A percentile compares a stretch with the other conserved stretches of the same genome.
Conservation (phyloP, 2,113 vertebrate genomes). For the Cinclus cinclus region DNA sequence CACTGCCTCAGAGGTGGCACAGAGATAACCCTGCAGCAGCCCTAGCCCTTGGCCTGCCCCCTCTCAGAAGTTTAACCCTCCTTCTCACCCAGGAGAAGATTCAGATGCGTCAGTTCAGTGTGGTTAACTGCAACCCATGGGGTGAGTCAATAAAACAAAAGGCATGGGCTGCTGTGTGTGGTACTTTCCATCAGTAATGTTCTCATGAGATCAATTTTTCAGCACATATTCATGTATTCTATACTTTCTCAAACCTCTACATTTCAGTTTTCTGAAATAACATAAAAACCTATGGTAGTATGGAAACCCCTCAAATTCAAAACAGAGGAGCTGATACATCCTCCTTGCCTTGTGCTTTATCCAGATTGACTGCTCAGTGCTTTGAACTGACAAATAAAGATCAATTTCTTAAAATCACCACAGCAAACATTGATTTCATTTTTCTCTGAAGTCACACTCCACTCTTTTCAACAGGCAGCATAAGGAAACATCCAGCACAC, state of each 20-base stretch:
- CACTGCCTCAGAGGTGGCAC: rapidly evolving
- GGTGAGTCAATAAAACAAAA: rapidly evolving
- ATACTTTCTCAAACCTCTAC: background rate
- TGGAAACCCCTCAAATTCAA: background rate
- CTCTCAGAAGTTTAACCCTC: background rate
- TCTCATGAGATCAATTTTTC: background rate
- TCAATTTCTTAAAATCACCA: background rate
- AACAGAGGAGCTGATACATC: background rate
- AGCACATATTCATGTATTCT: background rate
- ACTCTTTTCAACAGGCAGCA: background rate
- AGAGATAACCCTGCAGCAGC: rapidly evolving
- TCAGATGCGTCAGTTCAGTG: background rate
- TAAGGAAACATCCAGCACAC: background rate
- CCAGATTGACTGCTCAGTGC: background rate
- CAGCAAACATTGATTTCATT: background rate
- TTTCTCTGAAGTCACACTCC: background rate
- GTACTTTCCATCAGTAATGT: background rate
- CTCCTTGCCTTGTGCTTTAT: background rate
- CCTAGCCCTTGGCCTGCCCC: background rate
- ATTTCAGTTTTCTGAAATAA: background rate
- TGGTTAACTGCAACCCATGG: background rate
- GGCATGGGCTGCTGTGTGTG: background rate
- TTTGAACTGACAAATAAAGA: background rate
- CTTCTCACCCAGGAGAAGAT: background rate
- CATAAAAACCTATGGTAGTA: background rate